A percentile compares a stretch with the other conserved stretches of the same genome.
Evolutionary conservation across 2,797 vertebrate genomes (phyloP).

Genomic region (Sylvia borin): DNA sequence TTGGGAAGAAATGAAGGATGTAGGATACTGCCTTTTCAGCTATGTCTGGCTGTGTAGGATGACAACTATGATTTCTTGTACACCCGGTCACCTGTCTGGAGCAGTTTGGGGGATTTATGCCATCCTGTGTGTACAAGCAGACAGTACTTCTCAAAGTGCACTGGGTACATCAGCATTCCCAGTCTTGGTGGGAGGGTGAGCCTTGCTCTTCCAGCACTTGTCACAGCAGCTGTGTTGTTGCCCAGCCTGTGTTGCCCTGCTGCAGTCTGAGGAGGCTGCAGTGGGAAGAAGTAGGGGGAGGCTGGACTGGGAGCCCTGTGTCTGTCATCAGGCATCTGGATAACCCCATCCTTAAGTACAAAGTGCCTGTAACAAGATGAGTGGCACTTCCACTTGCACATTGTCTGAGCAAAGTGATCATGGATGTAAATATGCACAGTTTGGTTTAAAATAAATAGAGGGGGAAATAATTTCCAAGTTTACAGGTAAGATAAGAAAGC

Average conservation of each 20-base stretch:
- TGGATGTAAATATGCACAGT: background rate
- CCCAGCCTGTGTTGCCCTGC: background rate
- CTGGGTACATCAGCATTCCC: background rate
- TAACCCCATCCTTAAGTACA: background rate
- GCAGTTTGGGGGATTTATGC: background rate
- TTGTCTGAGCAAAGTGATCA: background rate
- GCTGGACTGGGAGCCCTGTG: background rate
- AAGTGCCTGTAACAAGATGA: background rate
- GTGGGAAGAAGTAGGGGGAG: background rate
- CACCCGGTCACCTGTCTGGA: background rate
- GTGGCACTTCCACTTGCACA: background rate
- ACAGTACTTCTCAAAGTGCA: background rate
- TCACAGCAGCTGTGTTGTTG: background rate
- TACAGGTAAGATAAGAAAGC: background rate
- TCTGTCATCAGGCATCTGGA: background rate
- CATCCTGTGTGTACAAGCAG: background rate
- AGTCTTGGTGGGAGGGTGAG: background rate
- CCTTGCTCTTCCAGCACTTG: background rate
- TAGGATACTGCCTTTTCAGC: background rate
- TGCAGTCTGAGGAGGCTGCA: fast-evolving
- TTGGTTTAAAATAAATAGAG: background rate
- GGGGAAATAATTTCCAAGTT: background rate
- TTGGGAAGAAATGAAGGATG: background rate
- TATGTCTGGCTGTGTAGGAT: background rate
- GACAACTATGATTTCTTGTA: background rate